Base-by-base conservation (phyloP, 2,888 invertebrate species). In the Carterocephalus palaemon region DNA sequence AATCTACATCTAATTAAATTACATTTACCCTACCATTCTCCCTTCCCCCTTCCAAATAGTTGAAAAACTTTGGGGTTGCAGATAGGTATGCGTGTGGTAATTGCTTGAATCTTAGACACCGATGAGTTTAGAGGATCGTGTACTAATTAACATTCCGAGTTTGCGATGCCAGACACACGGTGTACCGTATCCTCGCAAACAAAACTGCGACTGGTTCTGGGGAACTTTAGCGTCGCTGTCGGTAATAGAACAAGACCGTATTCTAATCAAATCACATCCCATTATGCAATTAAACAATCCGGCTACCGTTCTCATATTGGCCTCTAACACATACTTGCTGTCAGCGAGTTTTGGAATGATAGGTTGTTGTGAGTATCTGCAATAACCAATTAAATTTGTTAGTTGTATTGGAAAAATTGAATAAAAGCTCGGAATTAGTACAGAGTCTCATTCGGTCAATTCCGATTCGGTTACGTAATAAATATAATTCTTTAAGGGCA, bases 121-220 rank as follows among this genome's bases (percentile, higher is more conserved):
- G 42, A 42, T 19, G 42, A 42, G 16, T 34, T 26, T 20, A 19
- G 33, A 34, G 34, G 15, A 28, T 42, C 20, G 19, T 26, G 13
- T 28, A 28, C 34, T 34, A 42, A 42, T 34, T 42, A 34, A 42
- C 34, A 42, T 42, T 42, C 42, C 34, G n/a, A 26, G 34, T 34
- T 16, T 19, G 20, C 20, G 10, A 3, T 28, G 15, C 7, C 10
- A 13, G 24, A n/a, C 16, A 15, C 20, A 16, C 13, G 20, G 22
- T 40, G 12, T 19, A 19, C 4, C 16, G 33, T 13, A 33, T 19
- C 28, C 15, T 4, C 15, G 12, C 36, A 36, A 15, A 36, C 36
- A 23, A 15, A 23, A 22, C 22, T 12, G 8, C 28, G 15, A 7
- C n/a, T 15, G 13, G 15, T 28, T 7, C 15, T n/a, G 28, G 15